Evolutionary conservation across 2,888 invertebrate genomes (phyloP).

Genomic region (Eupithecia pulchellata): DNA sequence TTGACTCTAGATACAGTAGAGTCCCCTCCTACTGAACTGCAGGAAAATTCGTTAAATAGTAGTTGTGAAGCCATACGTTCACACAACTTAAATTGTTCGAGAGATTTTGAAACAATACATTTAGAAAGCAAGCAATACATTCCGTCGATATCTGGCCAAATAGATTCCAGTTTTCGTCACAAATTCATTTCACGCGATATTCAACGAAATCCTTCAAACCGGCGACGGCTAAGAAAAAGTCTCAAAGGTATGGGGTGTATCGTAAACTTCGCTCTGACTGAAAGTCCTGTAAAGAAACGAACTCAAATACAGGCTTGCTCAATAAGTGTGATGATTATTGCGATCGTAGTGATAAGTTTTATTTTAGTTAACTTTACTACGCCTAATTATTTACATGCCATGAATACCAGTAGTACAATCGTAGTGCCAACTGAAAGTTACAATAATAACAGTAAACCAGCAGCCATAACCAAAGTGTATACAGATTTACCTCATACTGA

Average conservation of each 20-base stretch:
- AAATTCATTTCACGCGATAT: conserved; percentile 74
- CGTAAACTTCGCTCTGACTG: conserved; percentile 75
- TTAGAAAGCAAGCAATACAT: conserved; percentile 62
- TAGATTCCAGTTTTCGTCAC: conserved; percentile 72
- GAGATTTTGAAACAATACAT: conserved; percentile 49
- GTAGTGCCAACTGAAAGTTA: conserved; percentile 75
- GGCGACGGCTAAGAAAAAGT: conserved; percentile 75
- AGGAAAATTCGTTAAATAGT: conserved; percentile 52
- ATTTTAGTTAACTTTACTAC: conserved; percentile 81
- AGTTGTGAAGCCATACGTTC: conserved; percentile 51
- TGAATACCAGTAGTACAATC: conserved; percentile 72
- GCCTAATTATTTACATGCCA: conserved; percentile 70
- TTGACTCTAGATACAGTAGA: conserved; percentile 46
- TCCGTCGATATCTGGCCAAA: conserved; percentile 77
- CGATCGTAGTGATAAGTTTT: conserved; percentile 81
- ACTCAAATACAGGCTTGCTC: conserved; percentile 83
- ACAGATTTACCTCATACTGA: conserved; percentile 53
- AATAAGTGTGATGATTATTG: conserved; percentile 83
- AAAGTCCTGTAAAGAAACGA: conserved; percentile 76
- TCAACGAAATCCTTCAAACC: conserved; percentile 59
- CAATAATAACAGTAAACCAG: conserved; percentile 66
- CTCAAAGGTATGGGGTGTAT: conserved; percentile 79
- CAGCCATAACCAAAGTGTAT: conserved; percentile 62
- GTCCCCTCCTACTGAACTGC: conserved; percentile 45
- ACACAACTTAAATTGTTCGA: conserved; percentile 49